Conservation (phyloP, 1,140 invertebrate species). For the Vanessa tameamea region DNA sequence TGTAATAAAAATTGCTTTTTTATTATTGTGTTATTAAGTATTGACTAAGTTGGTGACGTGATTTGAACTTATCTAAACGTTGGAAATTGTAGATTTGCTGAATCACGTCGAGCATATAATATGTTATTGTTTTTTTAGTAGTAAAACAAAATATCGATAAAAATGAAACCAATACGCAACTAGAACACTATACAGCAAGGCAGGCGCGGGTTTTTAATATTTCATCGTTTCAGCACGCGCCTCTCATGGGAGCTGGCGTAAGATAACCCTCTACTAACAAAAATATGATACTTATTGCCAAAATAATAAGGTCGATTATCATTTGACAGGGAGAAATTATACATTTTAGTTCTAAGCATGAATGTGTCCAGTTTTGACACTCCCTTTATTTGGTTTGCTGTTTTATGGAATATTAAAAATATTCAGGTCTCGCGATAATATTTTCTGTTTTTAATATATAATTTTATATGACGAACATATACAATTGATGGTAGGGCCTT, state of each 20-base stretch:
- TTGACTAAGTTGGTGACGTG: too few species aligned
- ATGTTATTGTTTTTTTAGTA: too few species aligned
- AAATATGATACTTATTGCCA: not conserved
- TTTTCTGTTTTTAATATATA: not conserved
- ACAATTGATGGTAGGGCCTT: too few species aligned
- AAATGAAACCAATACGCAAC: not conserved
- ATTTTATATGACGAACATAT: too few species aligned
- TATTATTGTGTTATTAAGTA: too few species aligned
- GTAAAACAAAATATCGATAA: too few species aligned
- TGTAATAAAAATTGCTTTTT: too few species aligned
- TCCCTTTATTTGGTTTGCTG: constrained; percentile 43
- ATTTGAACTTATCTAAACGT: too few species aligned
- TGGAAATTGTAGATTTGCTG: too few species aligned
- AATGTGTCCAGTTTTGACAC: constrained; percentile 38
- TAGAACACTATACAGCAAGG: constrained; percentile 31
- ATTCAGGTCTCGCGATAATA: constrained; percentile 17
- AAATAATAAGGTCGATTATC: constrained; percentile 21
- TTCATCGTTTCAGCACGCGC: constrained; percentile 61
- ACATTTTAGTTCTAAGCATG: constrained; percentile 16
- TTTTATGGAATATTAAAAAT: constrained; percentile 40
- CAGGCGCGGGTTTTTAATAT: constrained; percentile 56
- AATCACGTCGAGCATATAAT: too few species aligned
- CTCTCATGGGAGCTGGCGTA: constrained; percentile 55
- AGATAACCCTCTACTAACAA: constrained; percentile 36
- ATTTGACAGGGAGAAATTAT: not conserved